Conservation (phyloP, 2,888 invertebrate species). For the Caenorhabditis becei region DNA sequence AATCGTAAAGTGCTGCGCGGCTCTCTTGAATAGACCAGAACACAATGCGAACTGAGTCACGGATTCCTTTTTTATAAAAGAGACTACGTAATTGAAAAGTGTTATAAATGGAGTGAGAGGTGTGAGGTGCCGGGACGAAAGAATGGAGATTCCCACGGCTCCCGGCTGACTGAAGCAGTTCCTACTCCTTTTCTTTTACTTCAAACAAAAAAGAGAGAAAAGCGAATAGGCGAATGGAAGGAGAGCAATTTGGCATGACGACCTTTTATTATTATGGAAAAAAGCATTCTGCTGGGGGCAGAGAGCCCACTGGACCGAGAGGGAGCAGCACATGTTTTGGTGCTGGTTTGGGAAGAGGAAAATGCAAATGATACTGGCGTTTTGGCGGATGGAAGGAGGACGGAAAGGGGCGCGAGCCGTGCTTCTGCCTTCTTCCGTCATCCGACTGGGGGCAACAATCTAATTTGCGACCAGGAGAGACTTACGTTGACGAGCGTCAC, state of each 20-base stretch:
- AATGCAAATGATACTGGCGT: slow-evolving; percentile 10
- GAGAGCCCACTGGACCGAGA: not conserved
- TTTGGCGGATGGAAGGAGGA: not conserved
- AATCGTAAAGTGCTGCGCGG: not conserved
- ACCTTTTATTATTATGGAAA: slow-evolving; percentile 53
- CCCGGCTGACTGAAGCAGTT: too few species aligned
- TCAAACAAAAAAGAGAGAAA: slow-evolving; percentile 7
- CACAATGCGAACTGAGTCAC: not conserved
- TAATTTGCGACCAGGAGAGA: slow-evolving; percentile 34
- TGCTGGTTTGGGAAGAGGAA: not conserved
- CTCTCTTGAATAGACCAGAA: not conserved
- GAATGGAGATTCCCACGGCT: slow-evolving; percentile 22
- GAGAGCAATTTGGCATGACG: slow-evolving; percentile 55
- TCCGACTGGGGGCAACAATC: slow-evolving; percentile 19
- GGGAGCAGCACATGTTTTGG: not conserved
- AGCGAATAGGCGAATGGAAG: slow-evolving; percentile 10
- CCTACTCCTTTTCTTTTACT: not conserved
- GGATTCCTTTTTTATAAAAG: not conserved
- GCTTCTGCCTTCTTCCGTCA: not conserved
- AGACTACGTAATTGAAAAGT: not conserved
- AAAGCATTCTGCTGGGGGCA: not conserved
- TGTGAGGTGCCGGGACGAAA: too few species aligned
- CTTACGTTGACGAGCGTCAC: slow-evolving; percentile 61
- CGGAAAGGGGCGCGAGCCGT: not conserved
- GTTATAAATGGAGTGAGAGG: not conserved